phyloP scores from a whole-genome alignment of 2,113 vertebrate species.

The Mungos mungo region DNA sequence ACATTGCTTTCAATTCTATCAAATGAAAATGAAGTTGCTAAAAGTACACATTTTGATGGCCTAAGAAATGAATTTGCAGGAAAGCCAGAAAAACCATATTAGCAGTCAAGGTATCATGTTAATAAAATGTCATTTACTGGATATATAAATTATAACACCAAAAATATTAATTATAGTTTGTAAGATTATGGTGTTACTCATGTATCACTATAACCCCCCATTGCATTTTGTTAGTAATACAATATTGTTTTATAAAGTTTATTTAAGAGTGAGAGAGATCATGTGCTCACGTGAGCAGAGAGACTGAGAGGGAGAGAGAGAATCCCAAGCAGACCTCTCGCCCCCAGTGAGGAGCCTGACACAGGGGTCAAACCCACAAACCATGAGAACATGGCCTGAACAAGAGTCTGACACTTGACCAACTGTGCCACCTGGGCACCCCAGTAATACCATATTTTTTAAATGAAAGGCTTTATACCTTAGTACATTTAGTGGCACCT shows the following conservation, averaged over 20 bases:
- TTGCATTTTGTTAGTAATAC: background rate
- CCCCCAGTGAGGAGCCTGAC: too few species aligned
- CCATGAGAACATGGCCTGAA: too few species aligned
- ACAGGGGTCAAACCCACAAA: too few species aligned
- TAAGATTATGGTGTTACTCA: background rate
- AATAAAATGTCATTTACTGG: background rate
- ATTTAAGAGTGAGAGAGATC: too few species aligned
- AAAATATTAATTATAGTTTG: background rate
- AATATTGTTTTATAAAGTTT: background rate
- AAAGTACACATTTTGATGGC: background rate
- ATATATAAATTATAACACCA: constrained; percentile 32
- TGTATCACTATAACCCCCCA: background rate
- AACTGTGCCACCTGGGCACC: too few species aligned
- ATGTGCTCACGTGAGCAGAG: too few species aligned
- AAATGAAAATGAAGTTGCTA: background rate
- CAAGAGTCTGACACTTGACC: too few species aligned
- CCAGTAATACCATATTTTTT: background rate
- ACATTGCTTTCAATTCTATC: background rate
- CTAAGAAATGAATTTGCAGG: background rate
- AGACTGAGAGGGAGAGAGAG: too few species aligned
- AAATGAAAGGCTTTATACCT: background rate
- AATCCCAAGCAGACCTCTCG: too few species aligned
- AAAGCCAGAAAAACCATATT: background rate
- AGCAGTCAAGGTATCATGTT: background rate
- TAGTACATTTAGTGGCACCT: background rate